Base-by-base conservation (phyloP, 2,888 invertebrate species). In the Plebejus argus region DNA sequence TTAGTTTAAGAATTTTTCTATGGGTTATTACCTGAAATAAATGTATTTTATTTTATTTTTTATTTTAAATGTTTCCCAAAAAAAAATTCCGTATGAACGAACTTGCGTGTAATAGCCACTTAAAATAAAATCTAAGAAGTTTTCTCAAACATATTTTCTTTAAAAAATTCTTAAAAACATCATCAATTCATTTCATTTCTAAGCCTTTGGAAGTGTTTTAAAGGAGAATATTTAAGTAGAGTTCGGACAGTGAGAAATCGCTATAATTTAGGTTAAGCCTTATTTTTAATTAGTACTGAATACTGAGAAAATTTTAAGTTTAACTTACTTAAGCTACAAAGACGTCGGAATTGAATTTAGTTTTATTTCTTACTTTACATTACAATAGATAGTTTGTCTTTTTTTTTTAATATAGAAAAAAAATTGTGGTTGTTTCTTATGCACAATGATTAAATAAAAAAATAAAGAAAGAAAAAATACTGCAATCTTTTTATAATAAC, bases 251-350 rank as follows among this genome's bases (percentile, higher is more conserved):
- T 91, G 91, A 92, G 88, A 87, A 90, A 92, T 91, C 89, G 88
- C 88, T 87, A 85, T 86, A 89, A 90, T 91, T 91, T 88, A 89
- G 87, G 86, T 85, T 88, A 87, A 90, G 89, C 89, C 85, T 81
- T 86, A 85, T 88, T 90, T 91, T 91, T 91, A 91, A 91, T 92
- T 91, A 90, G 90, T 86, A 85, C 89, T 87, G 86, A 89, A 89
- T 82, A 88, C 88, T 88, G 33, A 45, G 70, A 18, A 70, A 70
- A 49, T 78, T 80, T 78, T 76, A 78, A 78, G 76, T 77, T 39
- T 70, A 33, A 76, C 20, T 18, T 76, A 66, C 49, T 66, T 70
- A 70, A 49, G 49, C n/a, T 66, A 66, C 39, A 28, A 66, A 45
- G 61, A 45, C n/a, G 23, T 15, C n/a, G 39, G 23, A 61, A 23